A percentile compares a stretch with the other conserved stretches of the same genome.
phyloP scores from a whole-genome alignment of 1,140 invertebrate genomes.

The Stegodyphus dumicola region DNA sequence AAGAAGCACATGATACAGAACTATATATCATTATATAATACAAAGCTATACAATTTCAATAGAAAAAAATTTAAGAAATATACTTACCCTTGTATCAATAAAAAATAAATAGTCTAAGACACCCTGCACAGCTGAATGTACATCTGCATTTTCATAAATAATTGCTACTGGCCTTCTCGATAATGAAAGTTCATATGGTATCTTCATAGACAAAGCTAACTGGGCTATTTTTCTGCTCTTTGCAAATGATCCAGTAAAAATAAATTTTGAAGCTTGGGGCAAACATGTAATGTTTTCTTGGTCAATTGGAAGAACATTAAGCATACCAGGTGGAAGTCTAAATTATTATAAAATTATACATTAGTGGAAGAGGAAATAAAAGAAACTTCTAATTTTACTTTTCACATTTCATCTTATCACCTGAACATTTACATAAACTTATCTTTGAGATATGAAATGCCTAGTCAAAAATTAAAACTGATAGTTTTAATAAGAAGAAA shows the following conservation, averaged over 20 bases:
- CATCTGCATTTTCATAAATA: slow-evolving; percentile 74
- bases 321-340: slow-evolving; percentile 35
- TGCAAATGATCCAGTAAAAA: slow-evolving; percentile 8
- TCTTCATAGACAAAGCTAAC: background rate
- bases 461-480: no score
- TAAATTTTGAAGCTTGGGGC: slow-evolving; percentile 11
- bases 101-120: slow-evolving; percentile 67
- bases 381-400: no score
- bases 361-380: no score
- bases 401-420: no score
- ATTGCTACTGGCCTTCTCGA: slow-evolving; percentile 71
- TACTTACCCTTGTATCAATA: background rate
- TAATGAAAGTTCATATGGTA: slow-evolving; percentile 66
- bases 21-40: no score
- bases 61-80: background rate
- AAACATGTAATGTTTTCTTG: background rate
- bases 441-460: no score
- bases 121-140: slow-evolving; percentile 73
- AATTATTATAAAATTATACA: background rate
- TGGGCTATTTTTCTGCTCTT: background rate
- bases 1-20: no score
- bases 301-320: slow-evolving; percentile 41
- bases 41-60: no score
- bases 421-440: no score
- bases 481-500: no score